Evolutionary conservation across 2,113 vertebrate genomes (phyloP).

Genomic region (Myrmecobius fasciatus): DNA sequence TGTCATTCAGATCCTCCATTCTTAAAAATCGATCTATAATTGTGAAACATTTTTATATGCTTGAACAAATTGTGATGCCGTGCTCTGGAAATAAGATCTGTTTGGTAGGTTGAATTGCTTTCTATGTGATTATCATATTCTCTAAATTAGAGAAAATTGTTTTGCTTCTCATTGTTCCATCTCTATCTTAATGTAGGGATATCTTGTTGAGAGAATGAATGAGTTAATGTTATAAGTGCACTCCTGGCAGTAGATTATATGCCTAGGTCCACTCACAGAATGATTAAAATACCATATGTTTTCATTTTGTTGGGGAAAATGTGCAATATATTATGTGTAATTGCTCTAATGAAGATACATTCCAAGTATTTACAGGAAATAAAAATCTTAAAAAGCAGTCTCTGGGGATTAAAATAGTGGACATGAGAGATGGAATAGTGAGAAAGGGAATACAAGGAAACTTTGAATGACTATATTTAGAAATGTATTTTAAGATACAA

Average conservation of each 20-base stretch:
- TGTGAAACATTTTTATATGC: background rate
- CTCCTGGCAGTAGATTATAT: background rate
- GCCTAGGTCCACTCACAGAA: background rate
- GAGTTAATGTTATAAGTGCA: background rate
- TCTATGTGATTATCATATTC: background rate
- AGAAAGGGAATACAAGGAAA: background rate
- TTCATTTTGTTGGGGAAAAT: background rate
- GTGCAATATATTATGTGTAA: background rate
- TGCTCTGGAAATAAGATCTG: background rate
- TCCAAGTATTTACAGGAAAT: background rate
- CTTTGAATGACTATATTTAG: background rate
- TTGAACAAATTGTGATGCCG: background rate
- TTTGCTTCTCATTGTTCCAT: background rate
- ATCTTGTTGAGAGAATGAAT: background rate
- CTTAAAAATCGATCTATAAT: background rate
- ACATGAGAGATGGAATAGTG: background rate
- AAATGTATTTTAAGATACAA: background rate
- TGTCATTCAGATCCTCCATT: background rate
- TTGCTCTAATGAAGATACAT: background rate
- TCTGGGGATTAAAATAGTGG: background rate
- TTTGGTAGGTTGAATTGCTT: background rate
- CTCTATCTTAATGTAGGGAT: background rate
- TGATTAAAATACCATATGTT: background rate
- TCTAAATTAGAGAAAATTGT: background rate
- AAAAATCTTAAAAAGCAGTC: background rate